These are phyloP conservation scores for Drosophila nasuta DNA, from an alignment of 1,140 invertebrate species.

Conservation along the genomic window DNA sequence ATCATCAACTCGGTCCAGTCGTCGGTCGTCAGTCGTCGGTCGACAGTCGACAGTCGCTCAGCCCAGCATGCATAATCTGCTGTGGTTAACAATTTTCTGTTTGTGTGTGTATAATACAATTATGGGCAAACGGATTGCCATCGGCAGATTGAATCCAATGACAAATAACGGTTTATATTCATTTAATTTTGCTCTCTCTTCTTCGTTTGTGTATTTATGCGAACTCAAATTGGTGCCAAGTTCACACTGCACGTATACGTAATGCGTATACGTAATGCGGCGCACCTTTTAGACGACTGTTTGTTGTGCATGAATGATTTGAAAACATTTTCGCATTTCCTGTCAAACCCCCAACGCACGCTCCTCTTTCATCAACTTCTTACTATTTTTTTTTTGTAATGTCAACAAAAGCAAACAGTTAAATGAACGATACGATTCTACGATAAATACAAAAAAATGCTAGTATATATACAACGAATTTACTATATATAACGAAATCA, in stretches of 20 bases:
- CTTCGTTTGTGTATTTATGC: background rate
- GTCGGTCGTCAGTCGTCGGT: background rate
- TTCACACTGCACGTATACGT: conserved; percentile 10
- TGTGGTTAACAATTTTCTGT: conserved; percentile 19
- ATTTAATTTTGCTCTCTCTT: background rate
- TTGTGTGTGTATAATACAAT: conserved; percentile 9
- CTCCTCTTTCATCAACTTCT: too few species aligned
- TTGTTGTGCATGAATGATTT: conserved; percentile 48
- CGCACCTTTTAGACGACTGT: conserved; percentile 37
- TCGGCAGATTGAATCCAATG: background rate
- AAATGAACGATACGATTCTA: conserved; percentile 28
- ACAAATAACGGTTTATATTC: conserved; percentile 1
- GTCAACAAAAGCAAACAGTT: conserved; percentile 30
- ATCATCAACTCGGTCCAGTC: conserved; percentile 5
- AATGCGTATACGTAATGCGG: conserved; percentile 23
- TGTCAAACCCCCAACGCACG: conserved; percentile 24
- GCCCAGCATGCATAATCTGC: conserved; percentile 57
- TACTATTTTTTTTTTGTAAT: background rate
- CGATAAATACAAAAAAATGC: conserved; percentile 9
- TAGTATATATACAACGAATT: background rate
- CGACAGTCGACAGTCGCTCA: conserved; percentile 3
- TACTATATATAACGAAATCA: conserved; percentile 28
- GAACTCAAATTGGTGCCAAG: conserved; percentile 26
- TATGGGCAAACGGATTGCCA: conserved; percentile 15
- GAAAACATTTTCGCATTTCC: conserved; percentile 64